Evolutionary conservation across 2,888 invertebrate species (phyloP), one percentile per base, ranked within the genome.

Genomic region (Pegoplata infirma): DNA sequence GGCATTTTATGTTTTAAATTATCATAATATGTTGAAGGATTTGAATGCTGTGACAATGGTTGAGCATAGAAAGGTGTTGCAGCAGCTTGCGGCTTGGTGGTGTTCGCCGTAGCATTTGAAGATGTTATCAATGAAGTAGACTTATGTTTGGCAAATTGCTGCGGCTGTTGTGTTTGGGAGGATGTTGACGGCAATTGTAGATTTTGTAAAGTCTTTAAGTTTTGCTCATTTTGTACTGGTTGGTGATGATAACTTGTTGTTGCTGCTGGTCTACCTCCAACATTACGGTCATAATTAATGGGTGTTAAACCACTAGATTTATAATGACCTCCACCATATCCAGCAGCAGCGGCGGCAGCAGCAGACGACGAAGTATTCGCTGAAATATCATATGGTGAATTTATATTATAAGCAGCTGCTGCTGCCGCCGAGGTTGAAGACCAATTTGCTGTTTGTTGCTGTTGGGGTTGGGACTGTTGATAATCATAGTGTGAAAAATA

Each of bases 1-100:
- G 84, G 76, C 67, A 84, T 80, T 78, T 84, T 86, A 58, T 85
- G 84, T 64, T 86, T 86, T 21, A 83, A 84, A 17, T 84, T 81
- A 51, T 86, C 86, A 59, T 83, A 84, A 59, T 82, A 84, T 4
- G 77, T 23, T 6, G 66, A 17, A 7, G 73, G 61, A 23, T 66
- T 66, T 5, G 46, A 23, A 46, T 67, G 53, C 16, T 73, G 73
- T 0, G 66, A 2, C 72, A 76, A 53, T 14, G 81, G 67, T 69
- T 82, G 64, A 12, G 87, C 85, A 76, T 86, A 87, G 40, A 87
- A 87, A 10, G 87, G 84, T 28, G 87, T 87, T 61, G 87, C 88
- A 46, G 87, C 78, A 5, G 87, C 87, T 55, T 86, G 88, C 0
- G 87, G 87, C 55, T 87, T 86, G 1, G 81, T 49, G 3, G 74